A percentile compares a stretch with the other conserved stretches of the same genome.
Evolutionary conservation across 2,113 vertebrate species (phyloP).

Genomic region (Actinemys pallida): DNA sequence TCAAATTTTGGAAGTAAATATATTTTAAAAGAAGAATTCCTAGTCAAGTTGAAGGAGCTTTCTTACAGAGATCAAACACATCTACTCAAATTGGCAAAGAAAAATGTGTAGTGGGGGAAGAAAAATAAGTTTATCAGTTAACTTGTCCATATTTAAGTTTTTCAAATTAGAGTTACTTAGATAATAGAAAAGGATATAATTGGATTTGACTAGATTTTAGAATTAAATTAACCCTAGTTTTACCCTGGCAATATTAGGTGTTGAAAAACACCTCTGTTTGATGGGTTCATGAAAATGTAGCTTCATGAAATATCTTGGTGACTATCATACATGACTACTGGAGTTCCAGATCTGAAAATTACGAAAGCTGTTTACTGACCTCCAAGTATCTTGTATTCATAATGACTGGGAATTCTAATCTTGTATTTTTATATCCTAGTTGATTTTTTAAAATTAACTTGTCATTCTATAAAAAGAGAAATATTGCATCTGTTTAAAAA

Average conservation of each 20-base stretch:
- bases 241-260: conserved; percentile 30
- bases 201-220: conserved; percentile 50
- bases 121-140: conserved; percentile 33
- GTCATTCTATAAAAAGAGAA: conserved; percentile 51
- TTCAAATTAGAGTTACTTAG: conserved; percentile 42
- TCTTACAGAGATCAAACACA: neutral
- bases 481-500: conserved; percentile 30
- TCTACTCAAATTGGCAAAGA: conserved; percentile 12
- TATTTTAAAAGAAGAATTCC: neutral
- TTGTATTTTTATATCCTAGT: conserved; percentile 56
- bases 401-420: conserved; percentile 53
- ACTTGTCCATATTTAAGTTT: conserved; percentile 55
- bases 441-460: conserved; percentile 53
- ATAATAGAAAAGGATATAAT: conserved; percentile 20
- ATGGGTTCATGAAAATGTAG: conserved; percentile 41
- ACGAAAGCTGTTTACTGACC: neutral
- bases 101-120: neutral
- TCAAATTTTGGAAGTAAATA: neutral
- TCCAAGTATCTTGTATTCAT: conserved; percentile 58
- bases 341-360: conserved; percentile 46
- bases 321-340: conserved; percentile 11
- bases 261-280: neutral
- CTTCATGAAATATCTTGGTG: conserved; percentile 27
- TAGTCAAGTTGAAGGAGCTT: neutral
- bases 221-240: conserved; percentile 38